These are phyloP conservation scores for Carposina sasakii DNA, from an alignment of 1,140 invertebrate genomes.

Conservation along the genomic window DNA sequence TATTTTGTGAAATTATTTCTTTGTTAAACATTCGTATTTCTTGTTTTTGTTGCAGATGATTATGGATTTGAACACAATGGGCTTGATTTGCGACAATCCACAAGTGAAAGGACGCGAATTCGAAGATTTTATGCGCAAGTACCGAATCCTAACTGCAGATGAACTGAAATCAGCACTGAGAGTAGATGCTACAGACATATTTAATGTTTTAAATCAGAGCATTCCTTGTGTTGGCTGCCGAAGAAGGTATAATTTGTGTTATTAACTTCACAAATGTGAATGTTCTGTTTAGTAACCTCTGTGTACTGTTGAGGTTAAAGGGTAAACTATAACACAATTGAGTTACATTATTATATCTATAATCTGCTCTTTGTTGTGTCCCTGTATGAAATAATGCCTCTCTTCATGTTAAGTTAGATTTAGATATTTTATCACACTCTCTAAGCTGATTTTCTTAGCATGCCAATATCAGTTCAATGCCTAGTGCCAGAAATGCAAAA, in stretches of 20 bases:
- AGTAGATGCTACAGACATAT: slow-evolving; percentile 87
- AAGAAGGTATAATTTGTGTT: slow-evolving; percentile 90
- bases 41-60: slow-evolving; percentile 81
- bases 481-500: too few relatives aligned
- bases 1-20: slow-evolving; percentile 55
- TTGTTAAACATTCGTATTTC: slow-evolving; percentile 42
- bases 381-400: too few relatives aligned
- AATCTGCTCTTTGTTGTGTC: too few relatives aligned
- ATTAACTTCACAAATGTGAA: too few relatives aligned
- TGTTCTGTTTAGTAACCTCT: too few relatives aligned
- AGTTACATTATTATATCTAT: too few relatives aligned
- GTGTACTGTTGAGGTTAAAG: too few relatives aligned
- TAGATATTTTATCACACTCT: too few relatives aligned
- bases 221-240: slow-evolving; percentile 95
- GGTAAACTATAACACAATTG: too few relatives aligned
- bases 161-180: slow-evolving; percentile 87
- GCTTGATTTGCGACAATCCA: slow-evolving; percentile 84
- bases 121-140: slow-evolving; percentile 88
- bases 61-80: slow-evolving; percentile 89
- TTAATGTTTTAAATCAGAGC: slow-evolving; percentile 87
- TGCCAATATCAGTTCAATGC: too few relatives aligned
- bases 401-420: too few relatives aligned
- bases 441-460: too few relatives aligned
- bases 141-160: slow-evolving; percentile 81
- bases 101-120: slow-evolving; percentile 84